Conservation (phyloP, 2,113 vertebrate species). For the Tragelaphus strepsiceros region DNA sequence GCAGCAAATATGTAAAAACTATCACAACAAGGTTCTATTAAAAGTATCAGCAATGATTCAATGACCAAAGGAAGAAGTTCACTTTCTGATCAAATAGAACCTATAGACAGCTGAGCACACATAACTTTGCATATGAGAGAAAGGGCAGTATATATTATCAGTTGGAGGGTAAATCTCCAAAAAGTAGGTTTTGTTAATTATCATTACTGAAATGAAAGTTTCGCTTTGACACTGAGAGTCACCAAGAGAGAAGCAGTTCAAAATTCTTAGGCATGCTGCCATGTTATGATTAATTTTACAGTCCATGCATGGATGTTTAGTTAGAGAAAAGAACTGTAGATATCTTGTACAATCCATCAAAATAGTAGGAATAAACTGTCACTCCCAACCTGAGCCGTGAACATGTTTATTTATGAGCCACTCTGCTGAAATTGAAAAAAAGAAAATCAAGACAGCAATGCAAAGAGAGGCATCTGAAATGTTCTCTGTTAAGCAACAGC, state of each 20-base stretch:
- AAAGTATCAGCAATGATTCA: conserved; percentile 32
- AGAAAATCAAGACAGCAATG: conserved; percentile 57
- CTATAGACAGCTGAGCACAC: background rate
- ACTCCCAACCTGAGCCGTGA: conserved; percentile 63
- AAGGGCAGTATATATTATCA: background rate
- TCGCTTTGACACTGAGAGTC: conserved; percentile 37
- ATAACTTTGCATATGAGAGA: background rate
- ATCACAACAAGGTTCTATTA: conserved; percentile 39
- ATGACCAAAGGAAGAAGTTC: background rate
- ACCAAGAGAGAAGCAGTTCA: conserved; percentile 64
- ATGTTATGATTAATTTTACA: conserved; percentile 72
- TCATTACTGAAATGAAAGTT: conserved; percentile 45
- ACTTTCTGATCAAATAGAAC: conserved; percentile 22
- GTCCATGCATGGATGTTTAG: conserved; percentile 72
- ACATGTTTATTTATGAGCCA: conserved; percentile 73
- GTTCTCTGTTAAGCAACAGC: conserved; percentile 37
- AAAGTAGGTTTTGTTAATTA: conserved; percentile 56
- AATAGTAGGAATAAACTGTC: conserved; percentile 72
- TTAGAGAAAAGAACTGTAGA: conserved; percentile 73
- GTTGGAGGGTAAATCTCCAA: background rate
- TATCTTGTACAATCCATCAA: conserved; percentile 74
- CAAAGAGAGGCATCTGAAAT: conserved; percentile 53
- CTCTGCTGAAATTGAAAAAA: conserved; percentile 59
- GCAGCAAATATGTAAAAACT: conserved; percentile 61
- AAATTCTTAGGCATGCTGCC: conserved; percentile 71